Evolutionary conservation across 2,113 vertebrate genomes (phyloP).

Genomic region (Protomyctophum bolini): DNA sequence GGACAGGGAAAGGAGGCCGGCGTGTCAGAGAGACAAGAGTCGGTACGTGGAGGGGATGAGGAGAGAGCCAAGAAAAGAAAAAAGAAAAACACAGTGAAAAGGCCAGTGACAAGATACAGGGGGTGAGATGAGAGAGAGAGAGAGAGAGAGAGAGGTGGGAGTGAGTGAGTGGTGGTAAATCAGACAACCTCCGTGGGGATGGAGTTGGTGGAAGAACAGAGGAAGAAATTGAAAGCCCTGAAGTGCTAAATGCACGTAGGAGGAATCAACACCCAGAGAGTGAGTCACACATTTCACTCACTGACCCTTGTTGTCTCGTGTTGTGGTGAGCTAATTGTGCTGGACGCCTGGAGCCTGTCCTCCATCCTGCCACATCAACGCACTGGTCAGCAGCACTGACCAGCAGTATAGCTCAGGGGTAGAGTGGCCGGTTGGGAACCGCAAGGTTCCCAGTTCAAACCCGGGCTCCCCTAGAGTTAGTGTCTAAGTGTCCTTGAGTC

Average conservation of each 20-base stretch:
- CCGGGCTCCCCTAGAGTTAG: too few species aligned
- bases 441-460: too few species aligned
- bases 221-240: neutral
- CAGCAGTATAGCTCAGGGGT: too few species aligned
- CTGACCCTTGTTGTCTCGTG: conserved; percentile 1
- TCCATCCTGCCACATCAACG: neutral
- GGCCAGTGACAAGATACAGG: neutral
- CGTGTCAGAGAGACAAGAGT: conserved; percentile 47
- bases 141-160: too few species aligned
- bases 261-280: neutral
- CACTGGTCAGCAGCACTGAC: too few species aligned
- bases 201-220: neutral
- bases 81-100: neutral
- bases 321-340: conserved; percentile 16
- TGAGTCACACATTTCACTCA: neutral
- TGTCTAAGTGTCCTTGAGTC: too few species aligned
- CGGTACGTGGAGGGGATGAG: conserved; percentile 6
- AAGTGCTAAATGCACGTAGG: neutral
- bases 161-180: too few species aligned
- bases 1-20: conserved; percentile 34
- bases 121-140: neutral
- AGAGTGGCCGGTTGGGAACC: too few species aligned
- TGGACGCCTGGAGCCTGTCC: neutral
- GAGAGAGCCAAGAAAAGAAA: conserved; percentile 3
- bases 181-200: too few species aligned